A percentile compares a stretch with the other conserved stretches of the same genome.
These are phyloP conservation scores for Drosophila stalkeri DNA, from an alignment of 2,888 invertebrate species.

Conservation along the genomic window DNA sequence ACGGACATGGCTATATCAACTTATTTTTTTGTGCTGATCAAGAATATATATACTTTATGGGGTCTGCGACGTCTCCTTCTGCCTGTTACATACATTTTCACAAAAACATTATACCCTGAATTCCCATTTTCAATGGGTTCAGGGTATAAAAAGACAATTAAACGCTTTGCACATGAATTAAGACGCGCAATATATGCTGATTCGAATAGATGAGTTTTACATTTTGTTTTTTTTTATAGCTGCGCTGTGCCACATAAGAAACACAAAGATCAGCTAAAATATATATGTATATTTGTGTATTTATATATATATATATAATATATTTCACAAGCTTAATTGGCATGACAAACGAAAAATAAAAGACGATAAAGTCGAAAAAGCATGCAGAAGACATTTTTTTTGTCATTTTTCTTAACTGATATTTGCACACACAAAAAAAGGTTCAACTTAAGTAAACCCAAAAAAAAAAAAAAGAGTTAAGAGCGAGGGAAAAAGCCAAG, in stretches of 20 bases:
- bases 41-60: no score
- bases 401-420: slow-evolving; percentile 20
- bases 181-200: slow-evolving; percentile 15
- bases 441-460: slow-evolving; percentile 42
- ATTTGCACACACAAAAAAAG: slow-evolving; percentile 62
- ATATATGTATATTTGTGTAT: background rate
- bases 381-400: slow-evolving; percentile 39
- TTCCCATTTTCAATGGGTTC: no score
- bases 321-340: slow-evolving; percentile 65
- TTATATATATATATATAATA: background rate
- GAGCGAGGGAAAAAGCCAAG: background rate
- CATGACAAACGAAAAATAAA: slow-evolving; percentile 61
- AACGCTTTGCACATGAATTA: slow-evolving; percentile 27
- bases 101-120: no score
- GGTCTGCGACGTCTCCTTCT: no score
- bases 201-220: slow-evolving; percentile 12
- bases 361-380: slow-evolving; percentile 5
- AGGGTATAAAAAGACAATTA: slow-evolving; percentile 41
- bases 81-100: no score
- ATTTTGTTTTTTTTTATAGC: background rate
- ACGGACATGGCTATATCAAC: no score
- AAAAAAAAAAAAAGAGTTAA: slow-evolving; percentile 6
- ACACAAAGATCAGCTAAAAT: slow-evolving; percentile 54
- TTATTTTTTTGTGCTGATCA: no score
- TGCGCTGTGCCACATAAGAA: slow-evolving; percentile 32